Percentiles rank a stretch among this genome's conserved stretches.
These are phyloP conservation scores for Pogonomyrmex barbatus DNA, from an alignment of 1,140 invertebrate species.

Conservation along the genomic window DNA sequence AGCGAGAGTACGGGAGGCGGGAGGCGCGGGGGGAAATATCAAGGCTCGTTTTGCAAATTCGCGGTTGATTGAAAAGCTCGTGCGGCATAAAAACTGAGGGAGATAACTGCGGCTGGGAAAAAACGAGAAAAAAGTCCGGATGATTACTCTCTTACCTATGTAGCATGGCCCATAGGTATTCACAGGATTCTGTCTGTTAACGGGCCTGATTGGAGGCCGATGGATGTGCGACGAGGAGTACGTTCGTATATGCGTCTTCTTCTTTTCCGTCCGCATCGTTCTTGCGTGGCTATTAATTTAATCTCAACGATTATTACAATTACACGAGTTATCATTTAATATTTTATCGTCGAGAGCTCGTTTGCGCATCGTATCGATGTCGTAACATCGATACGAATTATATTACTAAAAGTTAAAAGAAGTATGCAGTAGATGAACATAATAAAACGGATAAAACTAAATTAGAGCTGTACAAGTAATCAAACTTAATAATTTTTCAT, in stretches of 20 bases:
- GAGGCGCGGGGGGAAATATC: not conserved
- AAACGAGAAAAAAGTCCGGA: not conserved
- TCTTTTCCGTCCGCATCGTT: not conserved
- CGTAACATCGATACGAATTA: slow-evolving; percentile 30
- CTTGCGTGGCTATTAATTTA: slow-evolving; percentile 58
- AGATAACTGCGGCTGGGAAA: slow-evolving; percentile 11
- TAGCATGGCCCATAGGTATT: not conserved
- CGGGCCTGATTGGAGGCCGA: slow-evolving; percentile 23
- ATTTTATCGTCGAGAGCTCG: slow-evolving; percentile 53
- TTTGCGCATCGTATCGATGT: slow-evolving; percentile 34
- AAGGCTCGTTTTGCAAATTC: slow-evolving; percentile 81
- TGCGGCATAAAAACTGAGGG: slow-evolving; percentile 37
- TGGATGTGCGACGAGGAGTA: slow-evolving; percentile 5
- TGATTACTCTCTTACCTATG: slow-evolving; percentile 60
- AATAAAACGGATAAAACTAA: slow-evolving; percentile 16
- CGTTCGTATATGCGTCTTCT: not conserved
- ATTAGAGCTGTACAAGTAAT: slow-evolving; percentile 5
- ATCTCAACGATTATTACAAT: slow-evolving; percentile 63
- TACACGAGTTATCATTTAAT: slow-evolving; percentile 60
- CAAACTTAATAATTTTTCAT: not conserved
- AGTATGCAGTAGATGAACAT: not conserved
- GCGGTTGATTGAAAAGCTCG: slow-evolving; percentile 81
- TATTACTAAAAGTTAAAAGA: slow-evolving; percentile 25
- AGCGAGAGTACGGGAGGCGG: slow-evolving; percentile 1
- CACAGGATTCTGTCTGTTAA: slow-evolving; percentile 30